Evolutionary conservation across 2,888 invertebrate genomes (phyloP).

Genomic region (Deladenus siricidicola): DNA sequence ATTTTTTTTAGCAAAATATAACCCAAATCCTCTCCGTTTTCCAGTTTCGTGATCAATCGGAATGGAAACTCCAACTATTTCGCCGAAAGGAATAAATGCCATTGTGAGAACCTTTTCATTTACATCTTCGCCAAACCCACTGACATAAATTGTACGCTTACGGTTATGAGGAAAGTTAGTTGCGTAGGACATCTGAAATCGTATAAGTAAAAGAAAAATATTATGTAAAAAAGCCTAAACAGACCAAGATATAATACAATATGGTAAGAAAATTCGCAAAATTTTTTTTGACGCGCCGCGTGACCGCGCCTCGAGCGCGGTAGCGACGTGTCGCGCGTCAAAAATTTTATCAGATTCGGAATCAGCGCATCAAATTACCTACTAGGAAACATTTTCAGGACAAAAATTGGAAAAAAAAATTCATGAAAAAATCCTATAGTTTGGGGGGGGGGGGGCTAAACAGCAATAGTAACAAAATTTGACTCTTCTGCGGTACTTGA

Average conservation of each 20-base stretch:
- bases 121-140: slow-evolving; percentile 70
- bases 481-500: too few relatives aligned
- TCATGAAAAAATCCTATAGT: too few relatives aligned
- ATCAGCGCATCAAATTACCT: too few relatives aligned
- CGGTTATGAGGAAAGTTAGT: slow-evolving; percentile 53
- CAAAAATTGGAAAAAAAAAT: slow-evolving; percentile 2
- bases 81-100: slow-evolving; percentile 96
- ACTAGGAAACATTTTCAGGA: too few relatives aligned
- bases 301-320: too few relatives aligned
- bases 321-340: too few relatives aligned
- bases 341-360: too few relatives aligned
- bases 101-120: slow-evolving; percentile 83
- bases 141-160: slow-evolving; percentile 54
- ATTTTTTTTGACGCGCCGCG: background rate
- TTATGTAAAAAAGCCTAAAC: background rate
- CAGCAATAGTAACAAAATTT: too few relatives aligned
- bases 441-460: too few relatives aligned
- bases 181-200: slow-evolving; percentile 18
- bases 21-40: slow-evolving; percentile 53
- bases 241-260: background rate
- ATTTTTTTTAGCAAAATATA: slow-evolving; percentile 6
- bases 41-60: slow-evolving; percentile 85
- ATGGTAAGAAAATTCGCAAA: background rate
- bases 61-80: slow-evolving; percentile 92
- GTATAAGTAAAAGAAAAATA: background rate